phyloP scores from a whole-genome alignment of 2,113 vertebrate species.

The Rattus norvegicus region DNA sequence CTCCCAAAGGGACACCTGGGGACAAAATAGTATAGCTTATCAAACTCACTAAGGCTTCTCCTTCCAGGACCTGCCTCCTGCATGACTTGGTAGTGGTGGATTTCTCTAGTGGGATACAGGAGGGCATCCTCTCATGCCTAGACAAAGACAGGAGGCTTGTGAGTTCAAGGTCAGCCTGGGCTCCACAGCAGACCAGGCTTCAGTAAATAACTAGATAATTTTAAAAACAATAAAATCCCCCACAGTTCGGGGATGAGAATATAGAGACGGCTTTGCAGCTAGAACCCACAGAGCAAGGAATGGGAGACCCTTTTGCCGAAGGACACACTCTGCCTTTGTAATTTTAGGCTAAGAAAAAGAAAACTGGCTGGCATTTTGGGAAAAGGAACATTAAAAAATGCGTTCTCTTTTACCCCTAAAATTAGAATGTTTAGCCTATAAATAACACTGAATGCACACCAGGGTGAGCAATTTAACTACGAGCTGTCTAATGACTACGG shows the following conservation, averaged over 20 bases:
- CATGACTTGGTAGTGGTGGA: neutral
- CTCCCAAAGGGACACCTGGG: neutral
- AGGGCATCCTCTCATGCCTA: neutral
- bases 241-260: neutral
- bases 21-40: neutral
- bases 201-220: neutral
- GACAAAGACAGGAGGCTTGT: neutral
- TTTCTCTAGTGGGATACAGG: neutral
- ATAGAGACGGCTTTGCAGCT: conserved; percentile 40
- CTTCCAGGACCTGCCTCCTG: neutral
- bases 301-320: neutral
- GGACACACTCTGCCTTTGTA: neutral
- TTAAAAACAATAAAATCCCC: neutral
- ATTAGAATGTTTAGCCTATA: conserved; percentile 43
- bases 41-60: neutral
- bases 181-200: neutral
- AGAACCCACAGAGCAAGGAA: conserved; percentile 4
- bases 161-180: neutral
- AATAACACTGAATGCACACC: conserved; percentile 30
- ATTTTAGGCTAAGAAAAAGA: conserved; percentile 58
- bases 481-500: conserved; percentile 29
- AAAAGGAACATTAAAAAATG: conserved; percentile 1
- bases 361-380: conserved; percentile 25
- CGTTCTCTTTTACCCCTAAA: conserved; percentile 26
- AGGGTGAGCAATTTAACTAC: neutral